phyloP scores from a whole-genome alignment of 2,113 vertebrate genomes.

The Hyperoodon ampullatus region DNA sequence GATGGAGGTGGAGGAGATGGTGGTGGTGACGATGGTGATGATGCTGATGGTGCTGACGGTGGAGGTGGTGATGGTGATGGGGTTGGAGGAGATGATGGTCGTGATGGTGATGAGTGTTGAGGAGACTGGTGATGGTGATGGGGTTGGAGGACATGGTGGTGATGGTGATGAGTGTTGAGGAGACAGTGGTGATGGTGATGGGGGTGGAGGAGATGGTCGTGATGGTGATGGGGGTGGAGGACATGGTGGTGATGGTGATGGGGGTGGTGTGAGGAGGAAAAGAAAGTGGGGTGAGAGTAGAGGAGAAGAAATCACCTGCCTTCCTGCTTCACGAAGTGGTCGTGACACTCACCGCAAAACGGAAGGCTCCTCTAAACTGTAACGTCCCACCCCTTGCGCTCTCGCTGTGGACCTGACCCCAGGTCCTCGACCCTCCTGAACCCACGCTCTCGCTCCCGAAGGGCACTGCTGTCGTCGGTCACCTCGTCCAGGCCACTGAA shows the following conservation, averaged over 20 bases:
- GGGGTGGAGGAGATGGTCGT: rapidly evolving
- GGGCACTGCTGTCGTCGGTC: neutral
- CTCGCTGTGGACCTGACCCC: neutral
- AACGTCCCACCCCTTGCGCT: neutral
- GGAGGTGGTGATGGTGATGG: too few relatives aligned
- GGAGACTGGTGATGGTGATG: too few relatives aligned
- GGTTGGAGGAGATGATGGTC: too few relatives aligned
- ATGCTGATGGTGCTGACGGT: too few relatives aligned
- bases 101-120: too few relatives aligned
- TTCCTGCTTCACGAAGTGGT: neutral
- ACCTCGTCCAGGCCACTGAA: neutral
- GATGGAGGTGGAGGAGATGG: too few relatives aligned
- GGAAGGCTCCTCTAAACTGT: neutral
- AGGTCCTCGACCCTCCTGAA: neutral
- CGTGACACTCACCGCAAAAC: neutral
- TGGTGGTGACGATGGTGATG: too few relatives aligned
- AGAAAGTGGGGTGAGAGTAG: neutral
- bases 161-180: too few relatives aligned
- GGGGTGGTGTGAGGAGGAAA: neutral
- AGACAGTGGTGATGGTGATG: rapidly evolving
- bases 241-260: neutral
- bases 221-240: too few relatives aligned
- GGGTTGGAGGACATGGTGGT: too few relatives aligned
- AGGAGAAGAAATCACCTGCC: neutral
- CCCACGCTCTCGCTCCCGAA: neutral